A percentile compares a stretch with the other conserved stretches of the same genome.
These are phyloP conservation scores for Meteorus colon DNA, from an alignment of 2,888 invertebrate genomes.

Conservation along the genomic window DNA sequence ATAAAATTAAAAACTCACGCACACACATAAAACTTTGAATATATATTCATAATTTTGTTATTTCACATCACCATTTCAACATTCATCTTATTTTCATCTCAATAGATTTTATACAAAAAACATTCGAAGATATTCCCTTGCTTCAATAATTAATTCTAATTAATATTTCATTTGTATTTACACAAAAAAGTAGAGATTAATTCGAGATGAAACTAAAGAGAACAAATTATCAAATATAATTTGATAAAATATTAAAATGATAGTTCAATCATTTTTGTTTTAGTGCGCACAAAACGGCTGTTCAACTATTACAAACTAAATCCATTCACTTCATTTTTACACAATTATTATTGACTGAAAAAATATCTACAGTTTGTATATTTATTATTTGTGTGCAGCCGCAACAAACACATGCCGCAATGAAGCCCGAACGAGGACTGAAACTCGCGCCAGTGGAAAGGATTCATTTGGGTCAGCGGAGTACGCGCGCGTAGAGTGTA, in stretches of 20 bases:
- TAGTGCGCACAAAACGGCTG: not conserved
- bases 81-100: too few relatives aligned
- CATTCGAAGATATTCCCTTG: too few relatives aligned
- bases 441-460: constrained; percentile 56
- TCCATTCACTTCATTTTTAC: constrained; percentile 5
- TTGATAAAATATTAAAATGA: not conserved
- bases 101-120: too few relatives aligned
- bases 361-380: constrained; percentile 1
- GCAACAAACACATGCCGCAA: constrained; percentile 52
- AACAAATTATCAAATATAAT: not conserved
- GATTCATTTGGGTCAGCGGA: constrained; percentile 70
- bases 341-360: constrained; percentile 8
- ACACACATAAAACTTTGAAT: not conserved
- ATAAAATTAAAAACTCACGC: constrained; percentile 1
- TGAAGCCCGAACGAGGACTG: constrained; percentile 68
- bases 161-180: not conserved
- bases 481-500: constrained; percentile 56
- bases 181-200: not conserved
- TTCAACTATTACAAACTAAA: constrained; percentile 3
- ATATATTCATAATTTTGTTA: not conserved
- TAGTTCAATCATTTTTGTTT: not conserved
- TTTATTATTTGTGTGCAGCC: constrained; percentile 9
- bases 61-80: not conserved
- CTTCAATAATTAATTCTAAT: too few relatives aligned
- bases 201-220: not conserved